phyloP scores from a whole-genome alignment of 2,888 invertebrate genomes.

The Linnaemya vulpina region DNA sequence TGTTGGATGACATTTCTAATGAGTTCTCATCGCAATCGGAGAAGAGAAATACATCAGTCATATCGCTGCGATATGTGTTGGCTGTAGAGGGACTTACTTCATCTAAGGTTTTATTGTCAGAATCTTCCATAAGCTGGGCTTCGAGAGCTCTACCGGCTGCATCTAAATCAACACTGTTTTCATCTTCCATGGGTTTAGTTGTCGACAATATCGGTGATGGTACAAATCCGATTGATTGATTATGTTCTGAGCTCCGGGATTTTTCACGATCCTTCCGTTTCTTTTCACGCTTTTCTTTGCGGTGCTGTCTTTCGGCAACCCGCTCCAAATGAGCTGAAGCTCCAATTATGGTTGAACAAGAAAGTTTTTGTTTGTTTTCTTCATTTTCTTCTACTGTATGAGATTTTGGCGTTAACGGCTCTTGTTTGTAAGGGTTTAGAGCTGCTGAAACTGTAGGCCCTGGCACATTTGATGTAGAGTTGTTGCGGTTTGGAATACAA shows the following conservation, averaged over 20 bases:
- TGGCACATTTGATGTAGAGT: slow-evolving; percentile 72
- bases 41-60: slow-evolving; percentile 86
- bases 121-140: slow-evolving; percentile 90
- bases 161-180: slow-evolving; percentile 91
- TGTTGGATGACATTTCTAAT: slow-evolving; percentile 79
- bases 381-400: slow-evolving; percentile 79
- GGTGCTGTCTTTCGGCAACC: slow-evolving; percentile 78
- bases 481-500: slow-evolving; percentile 60
- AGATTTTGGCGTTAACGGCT: slow-evolving; percentile 79
- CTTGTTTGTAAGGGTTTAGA: slow-evolving; percentile 82
- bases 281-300: slow-evolving; percentile 85
- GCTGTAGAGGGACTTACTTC: slow-evolving; percentile 82
- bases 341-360: slow-evolving; percentile 53
- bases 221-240: slow-evolving; percentile 64
- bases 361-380: slow-evolving; percentile 77
- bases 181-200: slow-evolving; percentile 84
- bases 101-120: slow-evolving; percentile 83
- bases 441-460: slow-evolving; percentile 82
- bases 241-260: slow-evolving; percentile 80
- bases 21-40: slow-evolving; percentile 85
- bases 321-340: slow-evolving; percentile 77
- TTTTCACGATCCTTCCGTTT: slow-evolving; percentile 86
- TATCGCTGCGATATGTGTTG: slow-evolving; percentile 81
- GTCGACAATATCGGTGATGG: slow-evolving; percentile 55
- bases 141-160: slow-evolving; percentile 92